Evolutionary conservation across 1,140 invertebrate genomes (phyloP).

Genomic region (Drosophila funebris): DNA sequence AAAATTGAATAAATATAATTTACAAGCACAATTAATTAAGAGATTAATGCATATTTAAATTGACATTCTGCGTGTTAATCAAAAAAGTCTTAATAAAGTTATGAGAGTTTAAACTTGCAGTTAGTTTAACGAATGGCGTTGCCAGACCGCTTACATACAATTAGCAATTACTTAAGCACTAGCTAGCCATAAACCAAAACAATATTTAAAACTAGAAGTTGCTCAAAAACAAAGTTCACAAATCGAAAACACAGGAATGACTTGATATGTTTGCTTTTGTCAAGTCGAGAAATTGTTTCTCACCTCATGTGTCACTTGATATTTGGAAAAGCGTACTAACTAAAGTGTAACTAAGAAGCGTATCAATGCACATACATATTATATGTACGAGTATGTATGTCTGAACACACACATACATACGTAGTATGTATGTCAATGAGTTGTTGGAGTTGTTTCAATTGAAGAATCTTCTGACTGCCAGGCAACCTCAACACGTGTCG

Average conservation of each 20-base stretch:
- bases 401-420: neutral
- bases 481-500: constrained; percentile 11
- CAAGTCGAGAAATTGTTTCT: neutral
- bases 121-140: too few relatives aligned
- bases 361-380: constrained; percentile 48
- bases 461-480: constrained; percentile 27
- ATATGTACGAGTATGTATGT: too few relatives aligned
- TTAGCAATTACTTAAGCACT: too few relatives aligned
- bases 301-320: constrained; percentile 6
- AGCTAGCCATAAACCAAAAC: too few relatives aligned
- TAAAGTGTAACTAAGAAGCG: constrained; percentile 49
- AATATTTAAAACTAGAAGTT: too few relatives aligned
- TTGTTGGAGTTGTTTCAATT: constrained; percentile 68
- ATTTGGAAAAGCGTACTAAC: neutral
- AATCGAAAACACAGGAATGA: neutral
- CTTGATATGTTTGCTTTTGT: neutral
- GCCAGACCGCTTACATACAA: too few relatives aligned
- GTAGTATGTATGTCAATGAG: constrained; percentile 59
- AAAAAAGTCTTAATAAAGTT: too few relatives aligned
- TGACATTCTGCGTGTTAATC: too few relatives aligned
- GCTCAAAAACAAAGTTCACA: neutral
- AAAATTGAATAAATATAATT: too few relatives aligned
- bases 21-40: too few relatives aligned
- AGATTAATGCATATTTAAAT: too few relatives aligned
- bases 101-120: too few relatives aligned